A percentile compares a stretch with the other conserved stretches of the same genome.
phyloP scores from a whole-genome alignment of 2,797 vertebrate genomes.

The Limnodromus scolopaceus region DNA sequence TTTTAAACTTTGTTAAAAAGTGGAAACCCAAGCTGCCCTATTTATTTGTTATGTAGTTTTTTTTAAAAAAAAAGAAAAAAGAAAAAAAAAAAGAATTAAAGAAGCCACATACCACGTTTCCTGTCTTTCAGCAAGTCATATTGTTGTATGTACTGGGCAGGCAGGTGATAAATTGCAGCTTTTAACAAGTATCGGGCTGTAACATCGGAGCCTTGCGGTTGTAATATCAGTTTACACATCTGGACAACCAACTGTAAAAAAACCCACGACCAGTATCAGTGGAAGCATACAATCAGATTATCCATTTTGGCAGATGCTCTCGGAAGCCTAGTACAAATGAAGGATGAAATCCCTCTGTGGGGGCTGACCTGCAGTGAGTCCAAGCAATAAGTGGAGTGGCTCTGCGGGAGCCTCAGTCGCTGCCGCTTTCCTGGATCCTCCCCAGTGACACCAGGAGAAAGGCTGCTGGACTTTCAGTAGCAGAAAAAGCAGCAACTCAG shows the following conservation, averaged over 20 bases:
- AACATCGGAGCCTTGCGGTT: neutral
- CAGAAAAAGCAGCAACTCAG: fast-evolving
- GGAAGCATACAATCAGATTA: neutral
- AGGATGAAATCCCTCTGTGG: neutral
- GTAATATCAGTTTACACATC: neutral
- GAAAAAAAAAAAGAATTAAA: neutral
- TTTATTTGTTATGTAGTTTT: neutral
- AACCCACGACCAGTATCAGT: neutral
- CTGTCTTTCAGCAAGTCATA: neutral
- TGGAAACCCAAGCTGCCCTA: neutral
- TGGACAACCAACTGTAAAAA: neutral
- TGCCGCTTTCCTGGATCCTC: neutral
- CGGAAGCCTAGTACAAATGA: neutral
- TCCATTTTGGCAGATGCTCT: neutral
- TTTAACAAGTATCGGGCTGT: neutral
- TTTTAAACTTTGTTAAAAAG: neutral
- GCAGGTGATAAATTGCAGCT: neutral
- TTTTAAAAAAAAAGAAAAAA: neutral
- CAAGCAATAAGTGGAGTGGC: neutral
- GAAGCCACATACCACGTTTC: neutral
- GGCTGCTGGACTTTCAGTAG: neutral
- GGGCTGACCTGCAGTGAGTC: neutral
- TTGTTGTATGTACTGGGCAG: neutral
- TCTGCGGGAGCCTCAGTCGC: fast-evolving
- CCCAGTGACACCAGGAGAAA: neutral